These are phyloP conservation scores for Oppia nitens DNA, from an alignment of 1,140 invertebrate species.

Conservation along the genomic window DNA sequence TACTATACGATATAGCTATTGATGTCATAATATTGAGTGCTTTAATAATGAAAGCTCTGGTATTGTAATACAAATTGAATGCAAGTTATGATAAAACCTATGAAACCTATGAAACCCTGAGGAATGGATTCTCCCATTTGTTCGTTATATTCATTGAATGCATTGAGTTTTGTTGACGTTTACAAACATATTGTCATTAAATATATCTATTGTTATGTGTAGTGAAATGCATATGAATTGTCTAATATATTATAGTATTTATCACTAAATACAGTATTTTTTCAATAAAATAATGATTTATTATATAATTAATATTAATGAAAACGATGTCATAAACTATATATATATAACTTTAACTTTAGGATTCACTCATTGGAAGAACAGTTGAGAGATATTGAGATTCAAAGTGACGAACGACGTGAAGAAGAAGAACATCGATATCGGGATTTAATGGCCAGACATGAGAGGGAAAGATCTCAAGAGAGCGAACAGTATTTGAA, in stretches of 20 bases:
- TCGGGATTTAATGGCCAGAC: constrained; percentile 53
- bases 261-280: neutral
- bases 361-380: constrained; percentile 80
- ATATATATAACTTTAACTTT: constrained; percentile 17
- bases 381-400: constrained; percentile 69
- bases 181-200: neutral
- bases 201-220: neutral
- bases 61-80: neutral
- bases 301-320: neutral
- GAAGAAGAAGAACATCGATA: constrained; percentile 65
- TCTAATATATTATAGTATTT: neutral
- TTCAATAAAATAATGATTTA: neutral
- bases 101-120: too few species aligned
- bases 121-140: too few species aligned
- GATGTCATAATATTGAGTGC: too few species aligned
- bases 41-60: neutral
- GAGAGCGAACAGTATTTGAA: constrained; percentile 68
- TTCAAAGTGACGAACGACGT: constrained; percentile 62
- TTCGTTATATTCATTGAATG: too few species aligned
- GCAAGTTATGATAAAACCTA: neutral
- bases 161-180: neutral
- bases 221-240: neutral
- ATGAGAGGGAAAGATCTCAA: constrained; percentile 67
- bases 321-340: neutral
- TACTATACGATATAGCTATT: too few species aligned